Conservation (phyloP, 2,113 vertebrate genomes). For the Aptenodytes patagonicus region DNA sequence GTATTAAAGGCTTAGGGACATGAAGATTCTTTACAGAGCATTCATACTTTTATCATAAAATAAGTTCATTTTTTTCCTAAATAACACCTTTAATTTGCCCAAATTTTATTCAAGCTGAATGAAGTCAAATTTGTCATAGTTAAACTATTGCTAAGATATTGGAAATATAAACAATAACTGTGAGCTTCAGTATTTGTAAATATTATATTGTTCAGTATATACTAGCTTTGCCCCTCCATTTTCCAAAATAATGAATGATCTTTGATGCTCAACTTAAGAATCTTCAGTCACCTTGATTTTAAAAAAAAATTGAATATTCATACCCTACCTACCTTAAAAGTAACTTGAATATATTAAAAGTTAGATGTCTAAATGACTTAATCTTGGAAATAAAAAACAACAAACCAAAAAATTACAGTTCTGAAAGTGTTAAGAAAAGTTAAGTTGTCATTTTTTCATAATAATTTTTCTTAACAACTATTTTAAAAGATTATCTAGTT, state of each 20-base stretch:
- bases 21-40: background rate
- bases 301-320: background rate
- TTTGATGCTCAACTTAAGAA: background rate
- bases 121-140: background rate
- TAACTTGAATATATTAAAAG: background rate
- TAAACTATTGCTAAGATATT: background rate
- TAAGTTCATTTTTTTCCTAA: background rate
- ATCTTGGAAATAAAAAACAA: background rate
- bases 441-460: background rate
- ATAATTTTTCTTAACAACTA: background rate
- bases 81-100: background rate
- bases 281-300: background rate
- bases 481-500: background rate
- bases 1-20: background rate
- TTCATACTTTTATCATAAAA: background rate
- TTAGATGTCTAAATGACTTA: background rate
- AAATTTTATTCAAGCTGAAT: background rate
- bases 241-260: background rate
- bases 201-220: background rate
- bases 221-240: background rate
- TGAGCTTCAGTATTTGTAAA: background rate
- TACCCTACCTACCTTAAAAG: background rate
- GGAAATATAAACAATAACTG: background rate
- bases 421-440: background rate
- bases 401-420: background rate